Evolutionary conservation across 2,797 vertebrate genomes (phyloP), one percentile per base, ranked within the genome.

Genomic region (Moxostoma hubbsi): DNA sequence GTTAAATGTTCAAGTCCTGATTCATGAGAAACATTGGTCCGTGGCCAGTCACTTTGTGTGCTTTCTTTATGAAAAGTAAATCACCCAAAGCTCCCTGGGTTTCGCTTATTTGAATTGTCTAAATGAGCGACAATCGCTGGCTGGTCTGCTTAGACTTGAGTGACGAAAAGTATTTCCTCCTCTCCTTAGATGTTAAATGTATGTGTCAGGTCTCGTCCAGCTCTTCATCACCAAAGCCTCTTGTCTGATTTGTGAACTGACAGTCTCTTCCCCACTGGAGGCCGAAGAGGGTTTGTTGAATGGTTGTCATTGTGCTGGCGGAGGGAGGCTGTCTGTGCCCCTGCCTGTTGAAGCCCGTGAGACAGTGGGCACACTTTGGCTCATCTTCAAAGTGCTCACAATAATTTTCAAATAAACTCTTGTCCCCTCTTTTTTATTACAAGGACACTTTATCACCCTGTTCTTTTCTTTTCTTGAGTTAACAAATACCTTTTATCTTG

Each of bases 1-100:
- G 87, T 91, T 90, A 91, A 92, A 88, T 79, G 79, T 85, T 82
- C 36, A 36, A 36, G 36, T 36, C 36, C 75, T 79, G 91, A 88
- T 87, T 88, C 87, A 87, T 63, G 83, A 89, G 88, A 80, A 85
- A 82, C 82, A 81, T 87, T 92, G 91, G 91, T 85, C 84, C 36
- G 2, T 77, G 73, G 90, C 92, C 91, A 91, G 87, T 89, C 89
- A 87, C 89, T 89, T 92, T 89, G 87, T 93, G 91, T 91, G 90
- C 90, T 91, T 89, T 91, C 91, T 93, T 93, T 91, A 92, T 92
- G 90, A 91, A 90, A 91, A 89, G 85, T 91, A 92, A 92, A 92
- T 93, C 88, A 92, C 88, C 90, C 89, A 86, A 88, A 92, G 90
- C 89, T 91, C 89, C 88, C 85, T 69, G 83, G 86, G 83, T 86